A percentile compares a stretch with the other conserved stretches of the same genome.
These are phyloP conservation scores for Chelonus formosanus DNA, from an alignment of 2,888 invertebrate genomes.

Conservation along the genomic window DNA sequence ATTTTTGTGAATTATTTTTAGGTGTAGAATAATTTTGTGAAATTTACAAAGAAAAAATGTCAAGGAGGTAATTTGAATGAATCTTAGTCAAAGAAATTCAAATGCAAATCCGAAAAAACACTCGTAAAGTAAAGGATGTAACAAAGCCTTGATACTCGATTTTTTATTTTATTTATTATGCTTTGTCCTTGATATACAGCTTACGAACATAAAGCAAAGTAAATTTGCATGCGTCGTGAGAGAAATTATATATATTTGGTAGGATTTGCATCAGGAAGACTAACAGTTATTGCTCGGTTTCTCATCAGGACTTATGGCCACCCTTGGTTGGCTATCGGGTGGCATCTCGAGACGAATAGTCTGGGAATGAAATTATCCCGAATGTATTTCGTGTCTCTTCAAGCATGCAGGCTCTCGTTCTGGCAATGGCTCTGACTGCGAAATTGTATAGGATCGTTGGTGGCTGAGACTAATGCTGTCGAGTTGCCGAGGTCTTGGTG, in stretches of 20 bases:
- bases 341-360: constrained; percentile 34
- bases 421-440: constrained; percentile 32
- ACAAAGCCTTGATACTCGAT: no score
- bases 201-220: constrained; percentile 35
- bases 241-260: constrained; percentile 31
- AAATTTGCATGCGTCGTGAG: constrained; percentile 26
- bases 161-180: no score
- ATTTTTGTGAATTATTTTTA: no score
- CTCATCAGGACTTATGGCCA: constrained; percentile 37
- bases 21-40: no score
- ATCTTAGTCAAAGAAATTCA: no score
- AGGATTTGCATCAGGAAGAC: constrained; percentile 37
- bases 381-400: constrained; percentile 34
- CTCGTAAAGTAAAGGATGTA: no score
- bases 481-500: constrained; percentile 32
- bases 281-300: constrained; percentile 36
- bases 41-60: no score
- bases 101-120: no score
- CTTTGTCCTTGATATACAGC: neutral
- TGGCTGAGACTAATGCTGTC: constrained; percentile 39
- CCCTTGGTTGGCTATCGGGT: constrained; percentile 28
- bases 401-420: constrained; percentile 27
- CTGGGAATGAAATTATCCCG: constrained; percentile 36
- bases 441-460: constrained; percentile 41
- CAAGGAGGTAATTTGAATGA: no score